Percentiles rank a stretch among this genome's conserved stretches.
These are phyloP conservation scores for Labroides dimidiatus DNA, from an alignment of 2,797 vertebrate species.

Conservation along the genomic window DNA sequence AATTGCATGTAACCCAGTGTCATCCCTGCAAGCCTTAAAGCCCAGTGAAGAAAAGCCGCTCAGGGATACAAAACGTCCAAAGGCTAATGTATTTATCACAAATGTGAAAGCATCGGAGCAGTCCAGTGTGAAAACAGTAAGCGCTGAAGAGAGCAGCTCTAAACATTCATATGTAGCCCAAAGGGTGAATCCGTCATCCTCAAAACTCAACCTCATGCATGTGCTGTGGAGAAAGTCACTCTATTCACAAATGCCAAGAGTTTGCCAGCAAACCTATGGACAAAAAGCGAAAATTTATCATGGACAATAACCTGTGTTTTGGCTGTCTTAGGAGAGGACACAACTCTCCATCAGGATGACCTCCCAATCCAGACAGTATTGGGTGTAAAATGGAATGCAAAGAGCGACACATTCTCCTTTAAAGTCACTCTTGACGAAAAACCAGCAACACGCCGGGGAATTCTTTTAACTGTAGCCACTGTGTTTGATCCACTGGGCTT, in stretches of 20 bases:
- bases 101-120: not conserved
- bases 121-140: not conserved
- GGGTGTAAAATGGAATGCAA: slow-evolving; percentile 3
- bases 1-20: not conserved
- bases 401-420: slow-evolving; percentile 14
- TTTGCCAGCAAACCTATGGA: too few species aligned
- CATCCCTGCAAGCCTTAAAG: not conserved
- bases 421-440: slow-evolving; percentile 3
- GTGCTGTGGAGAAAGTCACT: too few species aligned
- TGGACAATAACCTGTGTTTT: too few species aligned
- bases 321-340: too few species aligned
- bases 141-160: too few species aligned
- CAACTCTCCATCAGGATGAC: too few species aligned
- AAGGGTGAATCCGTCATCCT: too few species aligned
- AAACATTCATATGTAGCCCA: too few species aligned
- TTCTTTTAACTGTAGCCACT: slow-evolving; percentile 14
- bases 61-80: not conserved
- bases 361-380: not conserved
- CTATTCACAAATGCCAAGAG: too few species aligned
- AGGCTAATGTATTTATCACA: not conserved
- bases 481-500: slow-evolving; percentile 45
- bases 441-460: slow-evolving; percentile 1
- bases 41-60: not conserved
- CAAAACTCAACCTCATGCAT: too few species aligned
- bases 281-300: too few species aligned